Conservation (phyloP, 2,797 vertebrate genomes). For the Myripristis jacobus region DNA sequence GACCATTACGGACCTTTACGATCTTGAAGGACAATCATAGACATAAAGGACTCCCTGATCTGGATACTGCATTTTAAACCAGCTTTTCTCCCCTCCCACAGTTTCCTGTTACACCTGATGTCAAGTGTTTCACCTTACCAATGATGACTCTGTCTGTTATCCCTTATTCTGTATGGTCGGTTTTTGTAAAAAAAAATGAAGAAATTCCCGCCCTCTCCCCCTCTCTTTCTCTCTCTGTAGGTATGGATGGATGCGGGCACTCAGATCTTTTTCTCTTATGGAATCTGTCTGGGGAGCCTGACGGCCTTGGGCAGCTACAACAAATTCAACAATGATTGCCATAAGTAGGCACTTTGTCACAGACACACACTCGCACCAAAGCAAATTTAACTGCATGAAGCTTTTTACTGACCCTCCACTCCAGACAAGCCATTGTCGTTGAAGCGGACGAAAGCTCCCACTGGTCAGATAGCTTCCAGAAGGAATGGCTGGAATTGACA, state of each 20-base stretch:
- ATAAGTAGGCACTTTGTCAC: slow-evolving; percentile 82
- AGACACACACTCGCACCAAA: not conserved
- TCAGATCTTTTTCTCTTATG: slow-evolving; percentile 94
- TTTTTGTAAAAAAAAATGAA: too few species aligned
- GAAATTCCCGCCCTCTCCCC: not conserved
- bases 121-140: too few species aligned
- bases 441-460: slow-evolving; percentile 49
- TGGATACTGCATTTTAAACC: too few species aligned
- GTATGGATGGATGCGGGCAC: slow-evolving; percentile 97
- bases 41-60: too few species aligned
- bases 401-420: slow-evolving; percentile 10
- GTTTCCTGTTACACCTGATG: too few species aligned
- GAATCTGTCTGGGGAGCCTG: slow-evolving; percentile 91
- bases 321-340: slow-evolving; percentile 93
- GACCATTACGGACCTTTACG: too few species aligned
- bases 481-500: slow-evolving; percentile 79
- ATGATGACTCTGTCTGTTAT: too few species aligned
- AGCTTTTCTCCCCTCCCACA: too few species aligned
- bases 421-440: slow-evolving; percentile 7
- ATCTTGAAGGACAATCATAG: too few species aligned
- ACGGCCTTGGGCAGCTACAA: slow-evolving; percentile 96
- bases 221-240: slow-evolving; percentile 62
- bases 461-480: slow-evolving; percentile 55
- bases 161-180: too few species aligned
- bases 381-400: not conserved